Conservation (phyloP, 2,797 vertebrate species). For the Brachyrhaphis roseni region DNA sequence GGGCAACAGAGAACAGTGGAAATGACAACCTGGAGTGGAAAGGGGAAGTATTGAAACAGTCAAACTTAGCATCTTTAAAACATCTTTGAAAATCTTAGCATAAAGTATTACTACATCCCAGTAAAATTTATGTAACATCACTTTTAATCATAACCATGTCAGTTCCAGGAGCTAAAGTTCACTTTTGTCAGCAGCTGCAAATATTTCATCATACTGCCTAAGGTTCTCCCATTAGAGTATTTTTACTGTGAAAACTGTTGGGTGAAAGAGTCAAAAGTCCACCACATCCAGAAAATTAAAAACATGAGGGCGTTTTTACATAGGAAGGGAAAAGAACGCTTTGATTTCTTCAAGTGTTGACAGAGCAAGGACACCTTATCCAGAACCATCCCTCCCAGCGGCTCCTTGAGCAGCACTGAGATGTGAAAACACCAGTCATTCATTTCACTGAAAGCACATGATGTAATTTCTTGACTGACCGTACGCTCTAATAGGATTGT, state of each 20-base stretch:
- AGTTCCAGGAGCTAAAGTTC: conserved; percentile 38
- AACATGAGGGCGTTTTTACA: conserved; percentile 65
- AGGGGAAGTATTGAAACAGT: not conserved
- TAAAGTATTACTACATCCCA: not conserved
- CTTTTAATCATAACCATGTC: conserved; percentile 18
- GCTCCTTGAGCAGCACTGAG: conserved; percentile 61
- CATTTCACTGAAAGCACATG: conserved; percentile 44
- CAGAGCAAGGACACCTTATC: conserved; percentile 71
- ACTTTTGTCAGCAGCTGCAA: conserved; percentile 55
- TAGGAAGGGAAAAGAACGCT: conserved; percentile 56
- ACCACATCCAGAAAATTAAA: conserved; percentile 58
- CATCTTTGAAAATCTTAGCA: not conserved
- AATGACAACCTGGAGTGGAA: not conserved
- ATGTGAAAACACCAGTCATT: conserved; percentile 48
- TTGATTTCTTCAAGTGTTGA: conserved; percentile 72
- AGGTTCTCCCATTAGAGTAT: conserved; percentile 30
- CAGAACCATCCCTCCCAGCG: conserved; percentile 56
- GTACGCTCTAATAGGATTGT: conserved; percentile 18
- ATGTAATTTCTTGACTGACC: conserved; percentile 41
- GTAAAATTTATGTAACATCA: not conserved
- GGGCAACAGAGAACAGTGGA: not conserved
- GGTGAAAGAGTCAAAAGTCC: conserved; percentile 68
- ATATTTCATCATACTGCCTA: conserved; percentile 39
- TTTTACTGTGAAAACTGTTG: conserved; percentile 48
- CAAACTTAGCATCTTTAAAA: not conserved